Conservation (phyloP, 37 sponge, comb jelly and placozoan genomes). For the Hormiphora californensis region DNA sequence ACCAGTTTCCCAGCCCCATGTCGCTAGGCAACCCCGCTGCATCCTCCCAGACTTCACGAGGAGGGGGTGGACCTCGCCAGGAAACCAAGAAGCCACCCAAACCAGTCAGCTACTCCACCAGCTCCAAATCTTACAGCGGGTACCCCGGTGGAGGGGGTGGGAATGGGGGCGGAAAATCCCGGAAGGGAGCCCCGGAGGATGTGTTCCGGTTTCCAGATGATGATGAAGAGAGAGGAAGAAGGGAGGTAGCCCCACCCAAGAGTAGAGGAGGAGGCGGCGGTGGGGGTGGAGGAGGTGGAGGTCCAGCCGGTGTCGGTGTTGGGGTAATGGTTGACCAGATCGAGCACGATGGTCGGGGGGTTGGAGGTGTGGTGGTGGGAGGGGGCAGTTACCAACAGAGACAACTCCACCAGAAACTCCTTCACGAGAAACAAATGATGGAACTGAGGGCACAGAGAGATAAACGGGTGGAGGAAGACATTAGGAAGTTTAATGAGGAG, state of each 20-base stretch:
- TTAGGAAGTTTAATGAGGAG: slow-evolving; percentile 40
- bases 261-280: neutral
- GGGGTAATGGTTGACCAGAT: too few relatives aligned
- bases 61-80: too few relatives aligned
- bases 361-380: neutral
- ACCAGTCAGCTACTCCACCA: too few relatives aligned
- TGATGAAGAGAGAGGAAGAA: slow-evolving; percentile 36
- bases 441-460: slow-evolving; percentile 5
- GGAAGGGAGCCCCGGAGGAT: slow-evolving; percentile 30
- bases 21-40: too few relatives aligned
- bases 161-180: neutral
- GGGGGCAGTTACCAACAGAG: slow-evolving; percentile 41
- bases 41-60: too few relatives aligned
- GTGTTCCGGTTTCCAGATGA: slow-evolving; percentile 50
- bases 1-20: too few relatives aligned
- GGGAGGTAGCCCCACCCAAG: slow-evolving; percentile 8
- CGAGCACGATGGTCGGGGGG: slow-evolving; percentile 12
- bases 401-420: slow-evolving; percentile 41
- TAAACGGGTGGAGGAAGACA: slow-evolving; percentile 34
- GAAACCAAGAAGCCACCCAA: too few relatives aligned
- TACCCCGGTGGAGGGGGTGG: too few relatives aligned
- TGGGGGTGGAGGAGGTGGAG: too few relatives aligned
- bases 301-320: too few relatives aligned
- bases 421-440: slow-evolving; percentile 49
- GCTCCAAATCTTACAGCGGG: too few relatives aligned